Evolutionary conservation across 37 sponge, comb jelly and placozoan species (phyloP).

Genomic region (Cliona cf. orientalis): DNA sequence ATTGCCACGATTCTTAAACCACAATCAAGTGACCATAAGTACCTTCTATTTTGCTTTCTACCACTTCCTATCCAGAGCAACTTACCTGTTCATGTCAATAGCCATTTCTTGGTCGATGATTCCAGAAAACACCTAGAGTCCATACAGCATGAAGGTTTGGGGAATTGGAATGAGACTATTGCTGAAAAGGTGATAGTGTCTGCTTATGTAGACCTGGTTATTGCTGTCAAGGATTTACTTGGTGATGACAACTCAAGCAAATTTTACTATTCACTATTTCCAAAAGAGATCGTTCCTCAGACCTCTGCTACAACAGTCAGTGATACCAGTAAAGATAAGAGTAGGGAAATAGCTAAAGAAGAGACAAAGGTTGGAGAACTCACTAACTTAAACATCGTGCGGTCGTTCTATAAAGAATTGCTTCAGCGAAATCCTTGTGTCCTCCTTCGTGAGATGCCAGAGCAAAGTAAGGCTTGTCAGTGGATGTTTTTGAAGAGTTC

Average conservation of each 20-base stretch:
- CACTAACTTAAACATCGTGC: not conserved
- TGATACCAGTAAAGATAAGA: no score
- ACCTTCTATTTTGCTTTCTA: conserved; percentile 46
- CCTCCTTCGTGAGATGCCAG: no score
- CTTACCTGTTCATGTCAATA: conserved; percentile 80
- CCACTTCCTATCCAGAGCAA: conserved; percentile 50
- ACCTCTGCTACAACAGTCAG: no score
- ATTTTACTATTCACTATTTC: conserved; percentile 57
- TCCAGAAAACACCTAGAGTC: conserved; percentile 66
- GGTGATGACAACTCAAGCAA: no score
- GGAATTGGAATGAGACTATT: conserved; percentile 52
- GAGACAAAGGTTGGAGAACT: no score
- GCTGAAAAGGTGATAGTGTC: conserved; percentile 15
- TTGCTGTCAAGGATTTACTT: no score
- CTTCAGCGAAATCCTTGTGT: conserved; percentile 6
- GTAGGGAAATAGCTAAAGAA: no score
- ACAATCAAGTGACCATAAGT: not conserved
- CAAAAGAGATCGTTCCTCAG: no score
- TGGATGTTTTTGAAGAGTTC: no score
- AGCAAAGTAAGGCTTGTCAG: no score
- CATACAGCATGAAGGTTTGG: not conserved
- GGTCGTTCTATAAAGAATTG: not conserved
- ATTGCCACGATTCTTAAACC: conserved; percentile 28
- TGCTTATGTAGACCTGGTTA: conserved; percentile 55
- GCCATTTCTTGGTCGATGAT: conserved; percentile 72